Evolutionary conservation across 2,888 invertebrate genomes (phyloP), one percentile per base, ranked within the genome.

Genomic region (Troilus luridus): DNA sequence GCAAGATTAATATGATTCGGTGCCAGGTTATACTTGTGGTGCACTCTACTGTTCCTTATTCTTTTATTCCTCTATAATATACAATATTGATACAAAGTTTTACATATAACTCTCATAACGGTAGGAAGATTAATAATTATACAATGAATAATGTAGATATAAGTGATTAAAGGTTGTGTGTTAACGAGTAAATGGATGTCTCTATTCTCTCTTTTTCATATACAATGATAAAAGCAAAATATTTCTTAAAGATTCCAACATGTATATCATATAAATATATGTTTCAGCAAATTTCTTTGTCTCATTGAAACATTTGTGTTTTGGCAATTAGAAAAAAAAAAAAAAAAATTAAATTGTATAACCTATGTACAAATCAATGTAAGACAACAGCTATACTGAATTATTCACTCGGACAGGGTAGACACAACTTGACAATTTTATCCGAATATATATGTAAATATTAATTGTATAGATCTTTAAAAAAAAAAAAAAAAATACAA

Each of bases 11-110:
- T 88, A 91, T 72, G 90, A 91, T 91, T 91, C 91, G 92, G 92
- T 92, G 92, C 92, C 92, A 91, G 92, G 91, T 92, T 91, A 91
- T 91, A 92, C 91, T 92, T 92, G 92, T 92, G 92, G 92, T 92
- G 92, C 92, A 92, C 92, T 91, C 91, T 90, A 92, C 92, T 92
- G 92, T 92, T 92, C 92, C 92, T 92, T 92, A 67, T 92, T 92
- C 89, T 92, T 92, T 92, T 91, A 91, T 90, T 91, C 90, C 89
- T 88, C 91, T 90, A 90, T 60, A 90, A 85, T 90, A 90, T 90
- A 89, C 89, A 91, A 88, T 85, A 89, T 90, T 77, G 11, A 91
- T 67, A 90, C 27, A 77, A 90, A 88, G 88, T 81, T 90, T 41
- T 88, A 90, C 90, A 60, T 85, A 14, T 88, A 90, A 90, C 59